phyloP scores from a whole-genome alignment of 2,113 vertebrate genomes.

The Chionodraco myersi region DNA sequence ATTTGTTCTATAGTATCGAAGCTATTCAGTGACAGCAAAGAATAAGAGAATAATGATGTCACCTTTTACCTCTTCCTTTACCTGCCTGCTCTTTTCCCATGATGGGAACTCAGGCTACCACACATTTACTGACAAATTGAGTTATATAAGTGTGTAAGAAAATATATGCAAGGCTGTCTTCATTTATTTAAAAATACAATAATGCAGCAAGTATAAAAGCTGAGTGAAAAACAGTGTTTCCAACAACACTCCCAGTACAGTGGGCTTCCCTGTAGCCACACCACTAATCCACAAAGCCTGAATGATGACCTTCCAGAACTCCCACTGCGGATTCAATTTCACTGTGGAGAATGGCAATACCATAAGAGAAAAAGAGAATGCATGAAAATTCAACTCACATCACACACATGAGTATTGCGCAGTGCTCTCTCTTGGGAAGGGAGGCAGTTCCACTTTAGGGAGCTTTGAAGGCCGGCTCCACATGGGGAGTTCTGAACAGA shows the following conservation, averaged over 20 bases:
- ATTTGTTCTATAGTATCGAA: no score
- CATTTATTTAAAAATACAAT: no score
- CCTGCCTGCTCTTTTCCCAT: conserved; percentile 1
- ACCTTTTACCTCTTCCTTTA: neutral
- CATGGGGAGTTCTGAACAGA: conserved; percentile 23
- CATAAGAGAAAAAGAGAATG: conserved; percentile 30
- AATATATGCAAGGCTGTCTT: no score
- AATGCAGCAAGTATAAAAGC: neutral
- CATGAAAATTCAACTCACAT: conserved; percentile 19
- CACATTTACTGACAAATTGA: no score
- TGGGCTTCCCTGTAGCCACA: neutral
- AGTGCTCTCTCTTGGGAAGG: conserved; percentile 45
- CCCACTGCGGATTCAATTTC: conserved; percentile 30
- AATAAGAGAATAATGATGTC: neutral
- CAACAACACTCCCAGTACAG: neutral
- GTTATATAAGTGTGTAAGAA: neutral
- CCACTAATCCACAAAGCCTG: conserved; percentile 1
- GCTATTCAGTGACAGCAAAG: neutral
- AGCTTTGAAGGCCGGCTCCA: conserved; percentile 64
- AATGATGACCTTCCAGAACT: conserved; percentile 36
- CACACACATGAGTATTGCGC: conserved; percentile 37
- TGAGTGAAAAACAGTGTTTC: neutral
- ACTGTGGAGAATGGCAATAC: conserved; percentile 3
- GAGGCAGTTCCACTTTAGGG: conserved; percentile 70
- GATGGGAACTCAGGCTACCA: neutral